phyloP scores from a whole-genome alignment of 2,797 vertebrate species.

The Semotilus atromaculatus region DNA sequence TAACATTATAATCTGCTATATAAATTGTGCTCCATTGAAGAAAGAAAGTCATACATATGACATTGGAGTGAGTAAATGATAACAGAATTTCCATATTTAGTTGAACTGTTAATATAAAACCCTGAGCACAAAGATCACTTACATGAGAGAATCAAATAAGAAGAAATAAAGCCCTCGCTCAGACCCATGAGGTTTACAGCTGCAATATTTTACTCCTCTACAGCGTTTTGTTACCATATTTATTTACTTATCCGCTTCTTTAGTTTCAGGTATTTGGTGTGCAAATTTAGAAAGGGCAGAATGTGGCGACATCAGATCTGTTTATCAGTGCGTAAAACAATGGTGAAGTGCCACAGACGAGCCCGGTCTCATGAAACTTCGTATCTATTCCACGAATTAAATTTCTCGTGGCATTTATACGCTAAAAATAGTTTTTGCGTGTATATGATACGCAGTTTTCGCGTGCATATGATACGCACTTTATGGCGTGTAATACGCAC shows the following conservation, averaged over 20 bases:
- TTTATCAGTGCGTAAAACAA: not conserved
- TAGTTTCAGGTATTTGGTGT: not conserved
- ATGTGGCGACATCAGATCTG: not conserved
- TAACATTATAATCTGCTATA: not conserved
- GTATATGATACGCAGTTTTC: too few relatives aligned
- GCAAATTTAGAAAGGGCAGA: not conserved
- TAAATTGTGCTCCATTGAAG: not conserved
- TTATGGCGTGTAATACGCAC: too few relatives aligned
- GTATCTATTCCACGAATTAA: too few relatives aligned
- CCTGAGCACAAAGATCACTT: not conserved
- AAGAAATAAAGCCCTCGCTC: not conserved
- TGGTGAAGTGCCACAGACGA: not conserved
- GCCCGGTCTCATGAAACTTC: too few relatives aligned
- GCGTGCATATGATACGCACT: too few relatives aligned
- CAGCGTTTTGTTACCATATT: not conserved
- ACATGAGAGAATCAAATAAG: not conserved
- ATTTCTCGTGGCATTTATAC: too few relatives aligned
- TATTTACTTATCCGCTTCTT: not conserved
- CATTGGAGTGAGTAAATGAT: not conserved
- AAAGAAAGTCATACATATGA: not conserved
- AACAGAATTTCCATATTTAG: not conserved
- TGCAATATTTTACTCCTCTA: not conserved
- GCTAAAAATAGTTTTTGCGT: too few relatives aligned
- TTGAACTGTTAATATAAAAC: not conserved
- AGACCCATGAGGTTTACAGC: constrained; percentile 9